These are phyloP conservation scores for Struthio camelus DNA, from an alignment of 2,113 vertebrate genomes.

Conservation along the genomic window DNA sequence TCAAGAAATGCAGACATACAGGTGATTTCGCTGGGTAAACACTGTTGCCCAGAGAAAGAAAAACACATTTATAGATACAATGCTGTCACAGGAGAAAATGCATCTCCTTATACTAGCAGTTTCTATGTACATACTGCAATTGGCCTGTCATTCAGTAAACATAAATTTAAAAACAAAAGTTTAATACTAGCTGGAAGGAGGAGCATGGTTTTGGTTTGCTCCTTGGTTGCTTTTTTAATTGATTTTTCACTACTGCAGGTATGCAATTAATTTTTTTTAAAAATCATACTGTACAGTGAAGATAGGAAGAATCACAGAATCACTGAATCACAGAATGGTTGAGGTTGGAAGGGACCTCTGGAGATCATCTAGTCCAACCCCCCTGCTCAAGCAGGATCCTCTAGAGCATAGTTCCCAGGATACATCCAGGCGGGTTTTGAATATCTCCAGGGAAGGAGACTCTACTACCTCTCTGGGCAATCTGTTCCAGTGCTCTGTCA, in stretches of 20 bases:
- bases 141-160: background rate
- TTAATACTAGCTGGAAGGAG: background rate
- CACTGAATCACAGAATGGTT: too few species aligned
- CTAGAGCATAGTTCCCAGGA: too few species aligned
- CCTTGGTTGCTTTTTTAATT: conserved; percentile 7
- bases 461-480: too few species aligned
- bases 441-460: too few species aligned
- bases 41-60: background rate
- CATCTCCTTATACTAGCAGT: background rate
- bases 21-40: background rate
- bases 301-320: background rate
- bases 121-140: background rate
- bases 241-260: background rate
- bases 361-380: too few species aligned
- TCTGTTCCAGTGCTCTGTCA: too few species aligned
- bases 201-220: background rate
- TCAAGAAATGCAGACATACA: background rate
- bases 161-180: background rate
- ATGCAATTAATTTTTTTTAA: background rate
- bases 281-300: background rate
- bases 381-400: too few species aligned
- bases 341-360: too few species aligned
- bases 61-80: background rate
- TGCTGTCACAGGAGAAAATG: background rate
- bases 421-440: too few species aligned